Evolutionary conservation across 2,888 invertebrate species (phyloP).

Genomic region (Phymatocera aterrima): DNA sequence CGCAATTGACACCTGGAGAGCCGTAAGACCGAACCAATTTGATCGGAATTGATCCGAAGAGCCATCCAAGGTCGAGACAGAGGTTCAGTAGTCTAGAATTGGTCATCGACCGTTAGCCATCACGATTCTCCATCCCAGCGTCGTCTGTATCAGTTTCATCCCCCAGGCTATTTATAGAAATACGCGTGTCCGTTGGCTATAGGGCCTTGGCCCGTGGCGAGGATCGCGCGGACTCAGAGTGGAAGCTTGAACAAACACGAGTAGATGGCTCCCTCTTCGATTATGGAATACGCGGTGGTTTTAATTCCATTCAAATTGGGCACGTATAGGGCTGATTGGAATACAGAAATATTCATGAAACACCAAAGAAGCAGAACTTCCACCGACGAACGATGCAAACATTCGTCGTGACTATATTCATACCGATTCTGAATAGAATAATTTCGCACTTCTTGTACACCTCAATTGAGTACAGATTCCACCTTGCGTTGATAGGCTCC

Average conservation of each 20-base stretch:
- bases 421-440: too few species aligned
- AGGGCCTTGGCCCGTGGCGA: not conserved
- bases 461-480: too few species aligned
- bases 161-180: not conserved
- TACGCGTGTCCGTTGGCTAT: not conserved
- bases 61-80: not conserved
- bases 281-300: not conserved
- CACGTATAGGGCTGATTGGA: not conserved
- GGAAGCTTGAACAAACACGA: slow-evolving; percentile 5
- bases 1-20: not conserved
- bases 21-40: not conserved
- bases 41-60: slow-evolving; percentile 7
- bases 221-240: too few species aligned
- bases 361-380: too few species aligned
- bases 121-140: not conserved
- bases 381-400: too few species aligned
- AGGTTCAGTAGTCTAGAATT: not conserved
- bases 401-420: too few species aligned
- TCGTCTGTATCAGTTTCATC: not conserved
- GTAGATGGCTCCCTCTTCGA: not conserved
- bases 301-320: slow-evolving; percentile 7
- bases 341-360: not conserved
- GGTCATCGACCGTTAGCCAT: not conserved
- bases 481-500: too few species aligned
- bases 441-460: too few species aligned